Evolutionary conservation across 2,797 vertebrate species (phyloP).

Genomic region (Coregonus suidteri): DNA sequence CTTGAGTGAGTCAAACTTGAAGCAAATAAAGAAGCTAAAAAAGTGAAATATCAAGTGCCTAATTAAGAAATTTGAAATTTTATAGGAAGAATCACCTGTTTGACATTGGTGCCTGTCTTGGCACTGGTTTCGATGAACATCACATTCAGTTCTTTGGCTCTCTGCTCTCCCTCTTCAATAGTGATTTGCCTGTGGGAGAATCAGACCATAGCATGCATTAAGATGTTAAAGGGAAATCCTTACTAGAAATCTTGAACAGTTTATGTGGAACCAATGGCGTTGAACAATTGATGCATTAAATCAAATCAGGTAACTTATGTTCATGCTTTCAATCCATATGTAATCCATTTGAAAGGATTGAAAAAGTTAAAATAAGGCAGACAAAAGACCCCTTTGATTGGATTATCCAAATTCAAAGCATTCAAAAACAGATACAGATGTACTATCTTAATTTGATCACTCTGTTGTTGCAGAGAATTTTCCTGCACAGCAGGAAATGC

Average conservation of each 20-base stretch:
- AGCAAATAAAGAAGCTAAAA: background rate
- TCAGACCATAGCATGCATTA: constrained; percentile 37
- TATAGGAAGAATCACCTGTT: constrained; percentile 82
- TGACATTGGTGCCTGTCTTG: constrained; percentile 93
- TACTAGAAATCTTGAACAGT: background rate
- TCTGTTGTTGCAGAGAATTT: too few species aligned
- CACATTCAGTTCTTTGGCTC: constrained; percentile 91
- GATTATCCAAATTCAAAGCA: background rate
- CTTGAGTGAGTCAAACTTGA: background rate
- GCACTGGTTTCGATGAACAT: constrained; percentile 97
- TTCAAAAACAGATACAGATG: background rate
- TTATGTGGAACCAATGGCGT: background rate
- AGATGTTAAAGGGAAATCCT: background rate
- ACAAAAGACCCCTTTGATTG: background rate
- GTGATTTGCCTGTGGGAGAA: constrained; percentile 84
- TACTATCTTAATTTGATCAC: too few species aligned
- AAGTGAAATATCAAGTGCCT: background rate
- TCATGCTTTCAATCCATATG: background rate
- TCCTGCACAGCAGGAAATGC: too few species aligned
- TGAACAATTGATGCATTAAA: background rate
- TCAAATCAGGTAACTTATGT: background rate
- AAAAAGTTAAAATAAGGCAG: background rate
- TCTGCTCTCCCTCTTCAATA: constrained; percentile 90
- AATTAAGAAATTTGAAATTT: background rate
- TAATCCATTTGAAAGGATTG: background rate